Base-by-base conservation (phyloP, 2,888 invertebrate genomes). In the Ferrisia virgata region DNA sequence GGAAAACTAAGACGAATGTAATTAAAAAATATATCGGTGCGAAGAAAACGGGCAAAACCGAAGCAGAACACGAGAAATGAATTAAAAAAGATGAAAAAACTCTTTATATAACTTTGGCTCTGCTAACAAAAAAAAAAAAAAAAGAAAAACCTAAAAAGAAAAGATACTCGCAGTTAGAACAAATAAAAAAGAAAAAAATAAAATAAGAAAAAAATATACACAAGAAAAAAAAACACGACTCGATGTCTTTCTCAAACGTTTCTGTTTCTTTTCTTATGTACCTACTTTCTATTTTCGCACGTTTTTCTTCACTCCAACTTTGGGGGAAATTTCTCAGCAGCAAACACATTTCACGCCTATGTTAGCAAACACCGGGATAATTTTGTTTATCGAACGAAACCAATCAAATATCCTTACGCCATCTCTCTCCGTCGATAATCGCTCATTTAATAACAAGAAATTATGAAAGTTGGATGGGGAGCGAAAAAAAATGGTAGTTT, bases 21-120 rank as follows among this genome's bases (percentile, higher is more conserved):
- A 72, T 72, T 72, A 72, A 72, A 72, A 72, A 72, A 64, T 72
- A 72, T 72, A 72, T 72, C 72, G 72, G 72, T 72, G 33, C 22
- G 72, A 72, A 81, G 36, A 13, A 82, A 82, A 58, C 39, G 82
- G 8, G 36, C 33, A 43, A 72, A 28, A 72, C 69, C 69, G 69
- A 82, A 82, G 72, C 31, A 72, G 39, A 82, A 82, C 82, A 82
- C 82, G 82, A 82, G 82, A 82, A 82, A 82, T 72, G 82, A 82
- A 82, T 82, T 82, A 82, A 72, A 82, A 82, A 82, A 82, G 82
- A 40, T 72, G 82, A 72, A 82, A 28, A 72, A 82, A 72, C 43
- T 82, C 43, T n/a, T n/a, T n/a, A n/a, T n/a, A 76, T 36, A 76
- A 40, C 82, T 43, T 82, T 39, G 15, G 15, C 64, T 28, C 5